Evolutionary conservation across 2,113 vertebrate genomes (phyloP), one percentile per base, ranked within the genome.

Genomic region (Arizona elegans): DNA sequence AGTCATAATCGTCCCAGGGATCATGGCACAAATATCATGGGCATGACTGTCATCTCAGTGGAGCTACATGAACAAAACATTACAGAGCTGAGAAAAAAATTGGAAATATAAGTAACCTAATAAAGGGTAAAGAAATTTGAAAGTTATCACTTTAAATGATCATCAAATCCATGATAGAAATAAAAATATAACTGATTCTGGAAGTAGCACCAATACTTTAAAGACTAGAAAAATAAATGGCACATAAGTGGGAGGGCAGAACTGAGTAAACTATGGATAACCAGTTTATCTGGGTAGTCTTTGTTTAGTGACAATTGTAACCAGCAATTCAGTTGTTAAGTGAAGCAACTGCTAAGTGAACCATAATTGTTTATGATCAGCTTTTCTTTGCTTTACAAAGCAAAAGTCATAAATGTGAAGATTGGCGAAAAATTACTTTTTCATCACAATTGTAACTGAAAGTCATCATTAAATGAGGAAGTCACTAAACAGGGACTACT

Each of bases 251-350:
- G 8, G 7, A n/a, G 33, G 24, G 3, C 3, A 23, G 90, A 3
- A 5, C 2, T 90, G 4, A 29, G 21, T 19, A 3, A 52, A 17
- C 15, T 3, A 88, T 0, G 0, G 21, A 0, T 3, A 24, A 0
- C 0, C 52, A 75, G 12, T 19, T 81, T 81, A 81, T 38, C 33
- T 8, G 17, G 29, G 15, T 81, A 81, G 70, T 81, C 33, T 33
- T 81, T 2, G 0, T 38, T 81, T 81, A 81, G 70, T 19, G 70
- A 81, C 33, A 81, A 81, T 38, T 81, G n/a, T 33, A 15, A 81
- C 29, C n/a, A 17, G n/a, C 70, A 81, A 19, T 38, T 81, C 70
- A 81, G n/a, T 81, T 29, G 26, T n/a, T 81, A 38, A 38, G 7
- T 38, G 17, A 81, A 81, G n/a, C n/a, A 21, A 33, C 17, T 38